Base-by-base conservation (phyloP, 2,113 vertebrate genomes). In the Phycodurus eques region DNA sequence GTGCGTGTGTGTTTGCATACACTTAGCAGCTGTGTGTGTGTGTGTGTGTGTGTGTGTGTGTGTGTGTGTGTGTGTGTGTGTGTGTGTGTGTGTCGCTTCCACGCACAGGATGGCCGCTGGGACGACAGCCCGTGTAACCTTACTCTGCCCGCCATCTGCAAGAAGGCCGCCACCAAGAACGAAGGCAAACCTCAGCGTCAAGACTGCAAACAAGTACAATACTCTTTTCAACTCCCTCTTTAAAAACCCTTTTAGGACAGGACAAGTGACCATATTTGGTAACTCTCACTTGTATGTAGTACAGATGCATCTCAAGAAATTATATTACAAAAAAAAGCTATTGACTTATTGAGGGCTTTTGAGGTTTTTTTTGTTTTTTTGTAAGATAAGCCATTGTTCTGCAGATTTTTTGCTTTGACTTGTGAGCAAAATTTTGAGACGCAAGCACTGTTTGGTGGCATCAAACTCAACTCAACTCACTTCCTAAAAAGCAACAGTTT, bases 71-170 rank as follows among this genome's bases (percentile, higher is more conserved):
- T 53, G 51, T 20, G 20, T 10, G 53, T 33, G 14, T 14, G 13
- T 81, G 42, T 83, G 77, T 86, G 46, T 76, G 72, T 75, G 62
- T 79, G 53, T 75, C 70, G 57, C 79, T 56, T 66, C 63, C 74
- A 19, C 82, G 57, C 88, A 81, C 87, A 99, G 98, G 96, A 96
- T 59, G 96, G 96, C 46, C 95, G 96, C 73, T 99, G 98, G 98
- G 97, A 99, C 0, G 98, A 98, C 89, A 97, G 94, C 80, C 96
- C 98, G 0, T 99, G 98, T 87, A 98, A 98, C 89, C 88, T 94
- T 84, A 95, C 94, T n/a, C 88, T 98, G 87, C 95, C 96, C 0
- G 98, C 94, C 87, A 95, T 99, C 92, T 99, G 98, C 79, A 98
- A 98, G 92, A 99, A 98, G 75, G 83, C 90, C 0, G 96, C 95